Evolutionary conservation across 2,113 vertebrate species (phyloP).

Genomic region (Stictonetta naevosa): DNA sequence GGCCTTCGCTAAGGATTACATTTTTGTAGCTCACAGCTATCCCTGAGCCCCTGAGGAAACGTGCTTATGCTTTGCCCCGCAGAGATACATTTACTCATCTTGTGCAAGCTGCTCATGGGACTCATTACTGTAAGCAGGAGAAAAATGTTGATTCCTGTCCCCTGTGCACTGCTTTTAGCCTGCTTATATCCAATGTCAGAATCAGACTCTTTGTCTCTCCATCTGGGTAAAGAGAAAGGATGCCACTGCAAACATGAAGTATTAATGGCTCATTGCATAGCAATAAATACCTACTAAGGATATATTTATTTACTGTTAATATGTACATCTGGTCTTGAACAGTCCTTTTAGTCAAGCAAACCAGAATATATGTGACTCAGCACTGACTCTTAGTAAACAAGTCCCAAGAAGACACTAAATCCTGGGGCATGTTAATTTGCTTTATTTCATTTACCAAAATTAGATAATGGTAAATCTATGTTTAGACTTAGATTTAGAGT

Average conservation of each 20-base stretch:
- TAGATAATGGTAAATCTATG: background rate
- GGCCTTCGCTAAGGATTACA: background rate
- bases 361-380: background rate
- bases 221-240: background rate
- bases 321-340: background rate
- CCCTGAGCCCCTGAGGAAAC: background rate
- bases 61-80: background rate
- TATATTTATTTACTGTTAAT: constrained; percentile 1
- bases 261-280: background rate
- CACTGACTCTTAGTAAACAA: background rate
- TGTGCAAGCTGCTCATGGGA: background rate
- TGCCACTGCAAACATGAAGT: background rate
- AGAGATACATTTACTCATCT: background rate
- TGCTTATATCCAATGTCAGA: background rate
- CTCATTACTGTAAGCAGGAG: background rate
- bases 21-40: background rate
- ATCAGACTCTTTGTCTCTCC: background rate
- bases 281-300: background rate
- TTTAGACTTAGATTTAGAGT: background rate
- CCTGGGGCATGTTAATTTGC: background rate
- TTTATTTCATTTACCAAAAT: constrained; percentile 29
- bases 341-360: background rate
- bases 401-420: background rate
- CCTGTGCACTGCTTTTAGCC: background rate
- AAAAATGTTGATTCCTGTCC: background rate